Conservation (phyloP, 2,113 vertebrate species). For the Xiphorhynchus elegans region DNA sequence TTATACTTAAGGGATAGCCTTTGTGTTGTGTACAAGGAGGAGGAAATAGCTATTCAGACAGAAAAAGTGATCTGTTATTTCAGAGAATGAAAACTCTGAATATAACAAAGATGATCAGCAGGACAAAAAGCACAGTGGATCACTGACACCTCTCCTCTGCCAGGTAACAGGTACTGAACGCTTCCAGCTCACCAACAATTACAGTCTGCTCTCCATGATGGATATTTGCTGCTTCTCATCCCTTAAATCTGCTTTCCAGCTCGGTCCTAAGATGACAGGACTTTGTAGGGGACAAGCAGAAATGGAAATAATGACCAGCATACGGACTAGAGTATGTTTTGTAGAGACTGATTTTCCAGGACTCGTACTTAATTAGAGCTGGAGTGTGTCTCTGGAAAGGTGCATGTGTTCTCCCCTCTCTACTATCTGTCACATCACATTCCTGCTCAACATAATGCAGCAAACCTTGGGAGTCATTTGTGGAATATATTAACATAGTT, state of each 20-base stretch:
- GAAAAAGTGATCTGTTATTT: slow-evolving; percentile 21
- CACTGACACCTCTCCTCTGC: not conserved
- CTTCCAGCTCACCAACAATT: not conserved
- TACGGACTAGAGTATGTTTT: not conserved
- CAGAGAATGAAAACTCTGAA: not conserved
- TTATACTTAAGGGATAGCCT: not conserved
- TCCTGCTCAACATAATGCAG: slow-evolving; percentile 19
- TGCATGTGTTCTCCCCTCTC: not conserved
- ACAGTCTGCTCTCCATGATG: not conserved
- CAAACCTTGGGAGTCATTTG: slow-evolving; percentile 25
- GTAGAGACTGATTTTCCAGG: not conserved
- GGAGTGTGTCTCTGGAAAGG: not conserved
- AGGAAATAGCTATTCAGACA: slow-evolving; percentile 17
- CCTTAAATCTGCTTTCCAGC: not conserved
- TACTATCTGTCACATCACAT: slow-evolving; percentile 44
- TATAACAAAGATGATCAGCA: not conserved
- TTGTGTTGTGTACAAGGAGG: slow-evolving; percentile 10
- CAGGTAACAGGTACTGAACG: fast-evolving
- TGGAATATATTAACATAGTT: slow-evolving; percentile 57
- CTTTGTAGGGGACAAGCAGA: not conserved
- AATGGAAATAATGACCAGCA: not conserved
- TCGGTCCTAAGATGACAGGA: not conserved
- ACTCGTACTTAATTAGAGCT: not conserved
- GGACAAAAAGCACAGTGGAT: not conserved
- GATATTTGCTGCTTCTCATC: not conserved